These are phyloP conservation scores for Otis tarda DNA, from an alignment of 2,113 vertebrate species.

Conservation along the genomic window DNA sequence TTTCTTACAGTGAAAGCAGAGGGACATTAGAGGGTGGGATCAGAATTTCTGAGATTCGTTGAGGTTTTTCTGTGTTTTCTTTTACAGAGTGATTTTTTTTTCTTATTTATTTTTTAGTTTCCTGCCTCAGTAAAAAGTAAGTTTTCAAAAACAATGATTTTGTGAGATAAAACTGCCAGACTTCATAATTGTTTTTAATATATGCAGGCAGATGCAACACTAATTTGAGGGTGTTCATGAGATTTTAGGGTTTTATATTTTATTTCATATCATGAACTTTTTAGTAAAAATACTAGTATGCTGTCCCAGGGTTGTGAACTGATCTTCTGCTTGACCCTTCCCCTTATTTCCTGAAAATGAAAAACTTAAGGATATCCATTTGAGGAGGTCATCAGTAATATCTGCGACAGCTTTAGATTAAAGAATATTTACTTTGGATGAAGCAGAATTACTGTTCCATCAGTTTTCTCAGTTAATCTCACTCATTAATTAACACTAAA, in stretches of 20 bases:
- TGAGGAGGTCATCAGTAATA: not conserved
- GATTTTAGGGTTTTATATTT: not conserved
- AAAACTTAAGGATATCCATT: not conserved
- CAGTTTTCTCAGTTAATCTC: conserved; percentile 27
- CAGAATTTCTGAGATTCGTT: not conserved
- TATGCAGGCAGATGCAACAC: not conserved
- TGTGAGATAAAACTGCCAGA: not conserved
- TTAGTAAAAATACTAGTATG: not conserved
- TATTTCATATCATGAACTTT: not conserved
- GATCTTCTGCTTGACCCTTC: conserved; percentile 14
- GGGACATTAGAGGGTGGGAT: not conserved
- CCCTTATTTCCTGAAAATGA: conserved; percentile 11
- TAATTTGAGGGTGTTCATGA: not conserved
- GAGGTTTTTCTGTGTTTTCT: not conserved
- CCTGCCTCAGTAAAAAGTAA: not conserved
- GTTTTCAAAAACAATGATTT: not conserved
- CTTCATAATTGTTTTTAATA: not conserved
- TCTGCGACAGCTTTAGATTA: not conserved
- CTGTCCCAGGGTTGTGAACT: not conserved
- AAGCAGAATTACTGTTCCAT: conserved; percentile 4
- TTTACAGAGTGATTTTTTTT: not conserved
- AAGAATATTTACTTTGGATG: conserved; percentile 30
- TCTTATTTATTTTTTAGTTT: not conserved
- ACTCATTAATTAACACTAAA: conserved; percentile 28
- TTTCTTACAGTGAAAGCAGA: not conserved